Base-by-base conservation (phyloP, 1,140 invertebrate species). In the Microplitis demolitor region DNA sequence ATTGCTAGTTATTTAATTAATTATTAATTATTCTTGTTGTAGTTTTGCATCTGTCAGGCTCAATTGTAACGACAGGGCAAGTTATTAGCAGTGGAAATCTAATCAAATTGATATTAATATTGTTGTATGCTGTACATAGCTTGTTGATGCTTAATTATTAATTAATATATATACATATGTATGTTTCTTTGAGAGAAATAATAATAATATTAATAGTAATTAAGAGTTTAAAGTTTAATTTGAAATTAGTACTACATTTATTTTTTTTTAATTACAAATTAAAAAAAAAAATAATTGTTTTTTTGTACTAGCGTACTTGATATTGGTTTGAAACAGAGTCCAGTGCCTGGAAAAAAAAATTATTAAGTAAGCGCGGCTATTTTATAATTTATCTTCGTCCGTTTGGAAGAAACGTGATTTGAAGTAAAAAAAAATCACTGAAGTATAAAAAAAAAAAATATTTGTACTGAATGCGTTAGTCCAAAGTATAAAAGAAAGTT, bases 401-500 rank as follows among this genome's bases (percentile, higher is more conserved):
- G 8, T 6, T 45, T 6, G 6, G 37, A 39, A 39, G 9, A 45
- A 45, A 45, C 39, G 39, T 45, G 5, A 8, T 45, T 45, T 45
- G 5, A 45, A 45, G 4, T 3, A 6, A 3, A 53, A 1, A 53
- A 13, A 53, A 53, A 54, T 54, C 16, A 50, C 6, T 50, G 13
- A 50, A 50, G 13, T 50, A 1, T 50, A 50, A 6, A 13, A 50
- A 50, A 13, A 50, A 50, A 50, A 50, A 50, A 33, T 66, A 33
- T 69, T 69, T 66, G 13, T 35, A 54, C 53, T 54, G 53, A 54
- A 54, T 54, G 53, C 53, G 35, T 63, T 54, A 54, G 51, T 74
- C 54, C 31, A 14, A 76, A 14, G 66, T 78, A 70, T 78, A 79
- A 75, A 78, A 68, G 76, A 69, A 79, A 78, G 39, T 45, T 45